A percentile compares a stretch with the other conserved stretches of the same genome.
phyloP scores from a whole-genome alignment of 2,113 vertebrate species.

The Nematolebias whitei region DNA sequence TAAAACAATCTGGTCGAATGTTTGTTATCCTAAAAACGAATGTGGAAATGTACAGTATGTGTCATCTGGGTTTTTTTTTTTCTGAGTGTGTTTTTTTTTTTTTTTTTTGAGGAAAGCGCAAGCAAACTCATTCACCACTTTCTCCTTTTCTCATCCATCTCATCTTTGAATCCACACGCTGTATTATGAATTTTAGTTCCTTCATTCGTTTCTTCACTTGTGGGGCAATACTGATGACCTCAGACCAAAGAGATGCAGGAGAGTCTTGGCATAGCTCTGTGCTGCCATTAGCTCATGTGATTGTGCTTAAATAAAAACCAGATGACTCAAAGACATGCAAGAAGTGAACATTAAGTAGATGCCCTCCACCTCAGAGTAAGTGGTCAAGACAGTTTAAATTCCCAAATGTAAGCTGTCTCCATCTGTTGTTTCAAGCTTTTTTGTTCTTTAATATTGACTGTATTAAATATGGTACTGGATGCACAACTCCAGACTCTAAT shows the following conservation, averaged over 20 bases:
- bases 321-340: conserved; percentile 56
- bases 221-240: conserved; percentile 35
- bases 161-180: conserved; percentile 1
- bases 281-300: conserved; percentile 67
- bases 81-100: too few relatives aligned
- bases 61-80: too few relatives aligned
- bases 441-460: conserved; percentile 19
- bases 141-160: neutral
- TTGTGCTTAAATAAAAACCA: conserved; percentile 66
- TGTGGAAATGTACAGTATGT: conserved; percentile 12
- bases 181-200: neutral
- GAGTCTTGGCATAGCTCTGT: conserved; percentile 50
- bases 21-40: conserved; percentile 23
- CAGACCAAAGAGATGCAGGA: conserved; percentile 38
- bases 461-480: conserved; percentile 21
- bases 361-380: conserved; percentile 27
- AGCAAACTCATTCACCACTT: conserved; percentile 22
- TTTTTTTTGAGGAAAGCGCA: conserved; percentile 10
- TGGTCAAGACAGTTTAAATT: conserved; percentile 51
- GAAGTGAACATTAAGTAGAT: conserved; percentile 50
- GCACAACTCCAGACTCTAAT: conserved; percentile 16
- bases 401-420: conserved; percentile 47
- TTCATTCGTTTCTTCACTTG: conserved; percentile 18
- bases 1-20: conserved; percentile 28
- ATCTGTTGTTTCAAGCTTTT: conserved; percentile 50